Percentiles rank a stretch among this genome's conserved stretches.
Conservation (phyloP, 2,797 vertebrate species). For the Malurus splendens region DNA sequence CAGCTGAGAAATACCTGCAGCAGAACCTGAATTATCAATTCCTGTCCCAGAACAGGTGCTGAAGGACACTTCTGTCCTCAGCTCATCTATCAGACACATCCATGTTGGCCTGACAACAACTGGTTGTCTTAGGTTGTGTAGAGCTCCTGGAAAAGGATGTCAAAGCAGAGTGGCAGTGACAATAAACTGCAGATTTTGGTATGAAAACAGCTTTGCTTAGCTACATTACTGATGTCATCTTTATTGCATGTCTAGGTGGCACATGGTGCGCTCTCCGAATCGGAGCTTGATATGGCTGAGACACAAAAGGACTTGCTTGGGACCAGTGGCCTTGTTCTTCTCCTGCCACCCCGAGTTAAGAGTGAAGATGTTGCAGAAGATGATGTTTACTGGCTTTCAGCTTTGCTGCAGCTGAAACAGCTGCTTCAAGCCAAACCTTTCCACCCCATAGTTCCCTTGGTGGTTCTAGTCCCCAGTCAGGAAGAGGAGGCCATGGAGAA, state of each 20-base stretch:
- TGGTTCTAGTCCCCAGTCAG: constrained; percentile 76
- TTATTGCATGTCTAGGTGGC: constrained; percentile 67
- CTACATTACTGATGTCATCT: neutral
- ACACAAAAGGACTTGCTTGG: constrained; percentile 82
- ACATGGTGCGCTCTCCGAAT: constrained; percentile 74
- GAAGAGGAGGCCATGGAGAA: constrained; percentile 19
- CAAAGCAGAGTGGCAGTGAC: neutral
- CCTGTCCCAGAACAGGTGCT: neutral
- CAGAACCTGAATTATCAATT: neutral
- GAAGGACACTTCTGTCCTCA: neutral
- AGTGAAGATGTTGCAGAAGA: constrained; percentile 69
- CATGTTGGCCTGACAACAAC: neutral
- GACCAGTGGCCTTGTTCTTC: constrained; percentile 80
- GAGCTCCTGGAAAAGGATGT: neutral
- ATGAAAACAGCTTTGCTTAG: neutral
- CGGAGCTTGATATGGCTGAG: constrained; percentile 73
- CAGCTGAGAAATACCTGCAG: neutral
- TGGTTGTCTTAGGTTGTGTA: neutral
- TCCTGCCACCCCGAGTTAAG: constrained; percentile 74
- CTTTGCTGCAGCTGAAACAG: constrained; percentile 88
- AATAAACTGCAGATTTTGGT: neutral
- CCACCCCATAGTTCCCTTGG: constrained; percentile 80
- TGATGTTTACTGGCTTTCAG: constrained; percentile 85
- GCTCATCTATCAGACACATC: neutral
- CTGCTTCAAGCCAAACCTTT: constrained; percentile 86